Percentiles rank a stretch among this genome's conserved stretches.
These are phyloP conservation scores for Petrolisthes manimaculis DNA, from an alignment of 2,888 invertebrate species.

Conservation along the genomic window DNA sequence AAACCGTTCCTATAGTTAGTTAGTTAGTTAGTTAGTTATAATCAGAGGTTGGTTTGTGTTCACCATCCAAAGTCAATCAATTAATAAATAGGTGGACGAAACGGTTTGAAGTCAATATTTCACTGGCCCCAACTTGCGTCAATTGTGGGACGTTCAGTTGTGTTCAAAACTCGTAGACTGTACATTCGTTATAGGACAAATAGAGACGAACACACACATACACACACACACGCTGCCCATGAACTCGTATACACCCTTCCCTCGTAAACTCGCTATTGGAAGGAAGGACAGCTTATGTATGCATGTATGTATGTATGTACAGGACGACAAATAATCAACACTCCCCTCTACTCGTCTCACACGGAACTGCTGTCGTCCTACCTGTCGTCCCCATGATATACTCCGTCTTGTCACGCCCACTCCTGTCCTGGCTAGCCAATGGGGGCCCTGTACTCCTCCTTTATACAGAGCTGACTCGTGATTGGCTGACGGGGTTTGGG, in stretches of 20 bases:
- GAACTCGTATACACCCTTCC: too few relatives aligned
- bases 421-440: conserved; percentile 11
- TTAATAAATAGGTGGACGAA: too few relatives aligned
- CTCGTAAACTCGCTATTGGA: too few relatives aligned
- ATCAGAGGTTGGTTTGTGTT: background rate
- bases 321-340: background rate
- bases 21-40: background rate
- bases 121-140: too few relatives aligned
- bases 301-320: conserved; percentile 1
- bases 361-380: conserved; percentile 37
- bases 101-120: too few relatives aligned
- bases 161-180: too few relatives aligned
- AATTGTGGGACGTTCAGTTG: too few relatives aligned
- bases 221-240: too few relatives aligned
- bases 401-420: conserved; percentile 25
- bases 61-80: conserved; percentile 9
- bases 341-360: conserved; percentile 10
- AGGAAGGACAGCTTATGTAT: too few relatives aligned
- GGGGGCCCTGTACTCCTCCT: conserved; percentile 28
- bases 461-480: background rate
- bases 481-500: conserved; percentile 22
- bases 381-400: conserved; percentile 45
- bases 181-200: too few relatives aligned
- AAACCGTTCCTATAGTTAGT: too few relatives aligned
- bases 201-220: too few relatives aligned